Conservation (phyloP, 2,888 invertebrate genomes). For the Papilio protenor region DNA sequence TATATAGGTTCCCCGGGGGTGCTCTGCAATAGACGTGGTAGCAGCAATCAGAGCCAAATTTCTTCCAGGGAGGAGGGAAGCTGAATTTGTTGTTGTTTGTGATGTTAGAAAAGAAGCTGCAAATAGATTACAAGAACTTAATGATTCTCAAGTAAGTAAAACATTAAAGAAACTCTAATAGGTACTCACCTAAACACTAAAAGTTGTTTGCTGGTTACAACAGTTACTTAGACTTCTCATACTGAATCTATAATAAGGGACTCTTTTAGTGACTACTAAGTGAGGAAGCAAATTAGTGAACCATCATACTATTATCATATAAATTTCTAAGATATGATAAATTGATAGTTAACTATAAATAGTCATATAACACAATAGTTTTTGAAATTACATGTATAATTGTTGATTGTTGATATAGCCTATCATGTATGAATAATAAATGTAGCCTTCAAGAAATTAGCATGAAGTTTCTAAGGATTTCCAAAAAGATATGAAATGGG, state of each 20-base stretch:
- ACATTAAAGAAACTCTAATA: not conserved
- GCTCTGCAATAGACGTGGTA: conserved; percentile 91
- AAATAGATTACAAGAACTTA: conserved; percentile 90
- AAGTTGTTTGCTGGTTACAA: not conserved
- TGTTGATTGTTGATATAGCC: not conserved
- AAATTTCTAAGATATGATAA: not conserved
- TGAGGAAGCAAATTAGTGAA: conserved; percentile 8
- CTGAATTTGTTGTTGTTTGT: conserved; percentile 95
- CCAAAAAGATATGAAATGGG: not conserved
- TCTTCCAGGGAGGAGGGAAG: conserved; percentile 90
- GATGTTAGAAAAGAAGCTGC: conserved; percentile 93
- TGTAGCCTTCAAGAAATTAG: not conserved
- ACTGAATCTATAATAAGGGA: not conserved
- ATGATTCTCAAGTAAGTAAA: conserved; percentile 89
- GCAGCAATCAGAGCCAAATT: conserved; percentile 90
- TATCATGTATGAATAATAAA: not conserved
- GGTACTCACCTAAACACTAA: not conserved
- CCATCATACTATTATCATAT: not conserved
- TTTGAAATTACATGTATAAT: not conserved
- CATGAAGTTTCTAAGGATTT: not conserved
- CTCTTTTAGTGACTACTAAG: not conserved
- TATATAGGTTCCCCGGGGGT: conserved; percentile 89
- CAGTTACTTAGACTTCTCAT: not conserved
- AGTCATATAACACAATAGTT: not conserved
- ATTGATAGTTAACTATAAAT: not conserved